These are phyloP conservation scores for Notolepis coatsorum DNA, from an alignment of 2,797 vertebrate species.

Conservation along the genomic window DNA sequence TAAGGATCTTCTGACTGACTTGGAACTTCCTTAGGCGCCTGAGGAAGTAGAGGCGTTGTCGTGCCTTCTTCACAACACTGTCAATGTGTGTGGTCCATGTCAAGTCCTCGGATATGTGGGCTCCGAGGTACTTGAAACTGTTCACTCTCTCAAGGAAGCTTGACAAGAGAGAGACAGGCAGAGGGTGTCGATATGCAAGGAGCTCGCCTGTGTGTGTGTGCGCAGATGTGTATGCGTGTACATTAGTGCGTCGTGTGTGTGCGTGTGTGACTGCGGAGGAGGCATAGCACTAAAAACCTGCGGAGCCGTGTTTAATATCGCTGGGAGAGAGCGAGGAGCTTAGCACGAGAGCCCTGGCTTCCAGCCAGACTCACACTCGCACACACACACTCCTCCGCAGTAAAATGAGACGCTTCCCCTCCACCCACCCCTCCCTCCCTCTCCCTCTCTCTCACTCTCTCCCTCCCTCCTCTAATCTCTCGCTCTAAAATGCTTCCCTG, in stretches of 20 bases:
- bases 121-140: no score
- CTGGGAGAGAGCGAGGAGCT: conserved; percentile 77
- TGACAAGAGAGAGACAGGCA: conserved; percentile 51
- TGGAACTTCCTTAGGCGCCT: no score
- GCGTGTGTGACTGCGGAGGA: conserved; percentile 60
- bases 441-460: conserved; percentile 31
- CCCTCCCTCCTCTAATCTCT: conserved; percentile 80
- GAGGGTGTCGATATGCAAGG: conserved; percentile 62
- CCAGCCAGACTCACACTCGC: conserved; percentile 62
- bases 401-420: conserved; percentile 70
- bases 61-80: no score
- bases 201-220: conserved; percentile 25
- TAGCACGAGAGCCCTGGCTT: conserved; percentile 74
- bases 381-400: conserved; percentile 66
- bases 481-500: conserved; percentile 80
- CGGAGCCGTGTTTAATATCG: conserved; percentile 83
- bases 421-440: conserved; percentile 22
- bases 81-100: no score
- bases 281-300: conserved; percentile 76
- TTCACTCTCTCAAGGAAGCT: no score
- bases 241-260: conserved; percentile 1
- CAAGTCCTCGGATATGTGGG: no score
- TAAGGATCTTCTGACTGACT: no score
- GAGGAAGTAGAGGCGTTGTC: no score
- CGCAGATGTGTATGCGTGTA: conserved; percentile 11